Base-by-base conservation (phyloP, 2,797 vertebrate species). In the Distichodus sexfasciatus region DNA sequence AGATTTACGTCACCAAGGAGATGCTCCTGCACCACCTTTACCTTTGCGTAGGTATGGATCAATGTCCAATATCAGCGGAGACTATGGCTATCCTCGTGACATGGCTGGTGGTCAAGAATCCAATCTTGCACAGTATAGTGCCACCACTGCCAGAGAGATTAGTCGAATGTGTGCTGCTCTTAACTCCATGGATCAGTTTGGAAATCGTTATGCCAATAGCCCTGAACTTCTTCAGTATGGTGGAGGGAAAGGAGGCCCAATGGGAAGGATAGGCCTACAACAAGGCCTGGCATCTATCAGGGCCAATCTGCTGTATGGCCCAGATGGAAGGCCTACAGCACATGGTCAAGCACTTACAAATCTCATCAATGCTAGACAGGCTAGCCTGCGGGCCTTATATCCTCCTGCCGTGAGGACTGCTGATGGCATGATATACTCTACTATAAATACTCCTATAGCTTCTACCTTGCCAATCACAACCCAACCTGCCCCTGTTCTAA, bases 381-480 rank as follows among this genome's bases (percentile, higher is more conserved):
- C 92, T 12, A 70, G 93, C 41, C 80, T 98, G 82, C 90, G 94
- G 43, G 95, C 96, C 77, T 88, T 96, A 81, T 94, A 96, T 78
- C 94, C 97, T 31, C 91, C 94, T 79, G 91, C 94, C 0, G 92
- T 98, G 75, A 93, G 96, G 36, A 96, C 96, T 0, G 93, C 95
- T 0, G 97, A 99, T 2, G 97, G 97, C 71, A 98, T 99, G 96
- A 98, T 97, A 86, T 99, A 99, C 83, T 99, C 97, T 23, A 99
- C 97, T 54, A 99, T 99, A 78, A 99, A 98, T 69, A 95, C 96
- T 3, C 97, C 97, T 4, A 99, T 99, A 4, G 96, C 96, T 40
- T 99, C 97, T 70, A 99, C 97, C 0, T 93, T 99, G 84, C 97
- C 97, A 87, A 99, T 99, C 85, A 99, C 97, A 78, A 99, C 97